Conservation (phyloP, 1,140 invertebrate genomes). For the Asbolus verrucosus region DNA sequence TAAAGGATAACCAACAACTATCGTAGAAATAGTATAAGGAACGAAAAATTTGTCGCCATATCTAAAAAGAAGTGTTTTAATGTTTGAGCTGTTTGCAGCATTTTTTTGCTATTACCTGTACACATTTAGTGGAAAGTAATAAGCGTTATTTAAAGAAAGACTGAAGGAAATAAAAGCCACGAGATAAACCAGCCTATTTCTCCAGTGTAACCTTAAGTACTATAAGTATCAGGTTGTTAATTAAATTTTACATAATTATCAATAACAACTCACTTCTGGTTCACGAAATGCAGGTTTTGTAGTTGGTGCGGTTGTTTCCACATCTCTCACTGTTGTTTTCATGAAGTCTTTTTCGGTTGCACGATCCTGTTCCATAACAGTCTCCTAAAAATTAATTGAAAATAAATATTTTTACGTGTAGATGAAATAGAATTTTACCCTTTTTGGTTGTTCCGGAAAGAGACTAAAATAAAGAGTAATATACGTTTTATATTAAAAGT, state of each 20-base stretch:
- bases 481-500: background rate
- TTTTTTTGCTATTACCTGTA: background rate
- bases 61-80: no score
- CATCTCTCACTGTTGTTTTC: background rate
- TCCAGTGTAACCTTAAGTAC: conserved; percentile 10
- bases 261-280: no score
- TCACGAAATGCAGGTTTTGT: no score
- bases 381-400: background rate
- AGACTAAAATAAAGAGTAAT: conserved; percentile 26
- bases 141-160: conserved; percentile 50
- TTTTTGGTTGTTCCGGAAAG: conserved; percentile 32
- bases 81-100: background rate
- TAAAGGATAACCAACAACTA: conserved; percentile 41
- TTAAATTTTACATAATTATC: no score
- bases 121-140: conserved; percentile 22
- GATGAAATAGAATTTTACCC: conserved; percentile 14
- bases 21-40: conserved; percentile 35
- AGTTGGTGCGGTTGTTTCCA: conserved; percentile 5
- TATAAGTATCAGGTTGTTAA: background rate
- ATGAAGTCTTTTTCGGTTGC: background rate
- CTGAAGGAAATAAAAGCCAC: conserved; percentile 19
- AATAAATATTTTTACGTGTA: background rate
- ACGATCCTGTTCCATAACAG: background rate
- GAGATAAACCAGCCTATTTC: conserved; percentile 13
- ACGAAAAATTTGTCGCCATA: conserved; percentile 40